Evolutionary conservation across 1,140 invertebrate genomes (phyloP).

Genomic region (Odontomachus brunneus): DNA sequence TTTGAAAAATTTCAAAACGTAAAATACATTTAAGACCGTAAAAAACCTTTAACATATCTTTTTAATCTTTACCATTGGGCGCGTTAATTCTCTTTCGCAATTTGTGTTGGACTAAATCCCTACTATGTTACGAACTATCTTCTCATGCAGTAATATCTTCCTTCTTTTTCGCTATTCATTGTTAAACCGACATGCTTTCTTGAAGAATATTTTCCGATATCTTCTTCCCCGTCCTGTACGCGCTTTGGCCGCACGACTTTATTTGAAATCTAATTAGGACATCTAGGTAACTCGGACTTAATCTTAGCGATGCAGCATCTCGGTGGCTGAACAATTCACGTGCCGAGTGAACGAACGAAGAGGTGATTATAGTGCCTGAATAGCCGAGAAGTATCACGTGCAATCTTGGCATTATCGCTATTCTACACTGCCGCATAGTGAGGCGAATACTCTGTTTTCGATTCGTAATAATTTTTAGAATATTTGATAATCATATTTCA

Average conservation of each 20-base stretch:
- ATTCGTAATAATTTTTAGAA: too few relatives aligned
- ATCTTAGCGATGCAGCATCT: conserved; percentile 38
- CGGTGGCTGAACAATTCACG: conserved; percentile 56
- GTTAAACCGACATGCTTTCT: not conserved
- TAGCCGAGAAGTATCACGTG: conserved; percentile 62
- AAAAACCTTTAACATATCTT: too few relatives aligned
- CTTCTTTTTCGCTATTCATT: not conserved
- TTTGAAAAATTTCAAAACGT: too few relatives aligned
- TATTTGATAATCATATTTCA: too few relatives aligned
- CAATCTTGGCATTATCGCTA: conserved; percentile 53
- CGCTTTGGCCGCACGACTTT: not conserved
- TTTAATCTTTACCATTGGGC: too few relatives aligned
- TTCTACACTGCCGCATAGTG: conserved; percentile 1
- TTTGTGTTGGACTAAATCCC: too few relatives aligned
- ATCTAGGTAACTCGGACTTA: conserved; percentile 43
- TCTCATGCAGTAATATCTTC: too few relatives aligned
- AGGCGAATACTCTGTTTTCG: too few relatives aligned
- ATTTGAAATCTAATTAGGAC: conserved; percentile 42
- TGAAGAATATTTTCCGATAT: conserved; percentile 23
- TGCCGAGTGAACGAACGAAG: conserved; percentile 55
- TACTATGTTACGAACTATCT: too few relatives aligned
- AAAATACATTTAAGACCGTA: too few relatives aligned
- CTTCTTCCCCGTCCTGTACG: not conserved
- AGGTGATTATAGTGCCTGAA: conserved; percentile 59
- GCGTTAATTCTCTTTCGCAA: too few relatives aligned